These are phyloP conservation scores for Ctenomys sociabilis DNA, from an alignment of 2,113 vertebrate species.

Conservation along the genomic window DNA sequence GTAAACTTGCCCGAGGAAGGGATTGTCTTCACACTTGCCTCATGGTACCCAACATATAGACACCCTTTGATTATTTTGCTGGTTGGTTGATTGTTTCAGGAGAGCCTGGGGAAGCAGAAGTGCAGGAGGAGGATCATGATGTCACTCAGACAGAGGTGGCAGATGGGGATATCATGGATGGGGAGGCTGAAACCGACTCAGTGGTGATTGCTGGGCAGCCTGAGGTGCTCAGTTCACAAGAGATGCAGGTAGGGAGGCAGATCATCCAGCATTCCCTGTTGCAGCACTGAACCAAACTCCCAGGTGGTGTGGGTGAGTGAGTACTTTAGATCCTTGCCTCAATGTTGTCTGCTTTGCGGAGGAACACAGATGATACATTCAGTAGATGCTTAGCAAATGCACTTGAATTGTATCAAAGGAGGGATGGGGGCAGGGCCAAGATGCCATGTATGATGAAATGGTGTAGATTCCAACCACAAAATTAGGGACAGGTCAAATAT, in stretches of 20 bases:
- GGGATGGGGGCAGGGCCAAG: constrained; percentile 32
- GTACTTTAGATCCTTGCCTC: constrained; percentile 69
- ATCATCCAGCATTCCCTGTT: constrained; percentile 51
- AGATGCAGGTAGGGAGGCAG: constrained; percentile 92
- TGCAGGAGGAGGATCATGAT: constrained; percentile 91
- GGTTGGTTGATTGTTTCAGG: constrained; percentile 86
- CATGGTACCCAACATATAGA: constrained; percentile 42
- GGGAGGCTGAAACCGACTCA: constrained; percentile 93
- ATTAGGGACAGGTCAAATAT: constrained; percentile 41
- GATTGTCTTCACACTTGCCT: constrained; percentile 69
- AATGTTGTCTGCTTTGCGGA: constrained; percentile 63
- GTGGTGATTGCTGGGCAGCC: constrained; percentile 95
- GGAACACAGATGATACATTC: constrained; percentile 55
- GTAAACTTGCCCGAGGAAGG: constrained; percentile 65
- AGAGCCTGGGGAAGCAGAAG: constrained; percentile 91
- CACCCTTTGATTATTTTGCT: constrained; percentile 79
- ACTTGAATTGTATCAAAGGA: constrained; percentile 65
- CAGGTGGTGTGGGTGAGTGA: constrained; percentile 75
- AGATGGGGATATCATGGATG: constrained; percentile 95
- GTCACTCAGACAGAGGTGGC: constrained; percentile 90
- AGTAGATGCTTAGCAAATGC: constrained; percentile 65
- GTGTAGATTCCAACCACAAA: constrained; percentile 49
- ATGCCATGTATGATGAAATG: constrained; percentile 54
- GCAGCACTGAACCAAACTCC: constrained; percentile 43
- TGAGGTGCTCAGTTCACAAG: constrained; percentile 94